These are phyloP conservation scores for Mactra quadrangularis DNA, from an alignment of 1,140 invertebrate genomes.

Conservation along the genomic window DNA sequence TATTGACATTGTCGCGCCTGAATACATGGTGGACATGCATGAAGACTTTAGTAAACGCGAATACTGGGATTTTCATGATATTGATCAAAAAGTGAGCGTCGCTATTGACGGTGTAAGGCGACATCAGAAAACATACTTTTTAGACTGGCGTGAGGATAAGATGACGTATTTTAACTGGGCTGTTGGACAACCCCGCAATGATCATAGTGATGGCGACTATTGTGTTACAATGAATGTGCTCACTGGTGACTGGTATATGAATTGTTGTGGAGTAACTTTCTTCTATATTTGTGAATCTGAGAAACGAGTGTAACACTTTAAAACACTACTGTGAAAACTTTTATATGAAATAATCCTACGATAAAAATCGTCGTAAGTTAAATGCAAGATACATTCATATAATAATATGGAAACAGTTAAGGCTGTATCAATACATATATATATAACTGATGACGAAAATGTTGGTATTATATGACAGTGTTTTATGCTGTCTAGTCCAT, in stretches of 20 bases:
- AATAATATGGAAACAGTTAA: no score
- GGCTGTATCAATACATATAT: no score
- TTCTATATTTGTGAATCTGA: constrained; percentile 46
- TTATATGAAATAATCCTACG: no score
- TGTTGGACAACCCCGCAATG: constrained; percentile 36
- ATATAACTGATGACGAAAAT: no score
- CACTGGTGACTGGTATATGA: constrained; percentile 49
- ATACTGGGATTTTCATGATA: constrained; percentile 54
- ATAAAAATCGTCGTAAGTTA: no score
- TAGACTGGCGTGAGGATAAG: constrained; percentile 23
- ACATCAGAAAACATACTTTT: constrained; percentile 12
- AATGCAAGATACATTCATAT: no score
- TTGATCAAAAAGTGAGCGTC: constrained; percentile 43
- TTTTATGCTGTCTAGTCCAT: no score
- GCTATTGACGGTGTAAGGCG: constrained; percentile 40
- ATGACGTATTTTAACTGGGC: constrained; percentile 61
- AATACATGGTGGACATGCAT: constrained; percentile 50
- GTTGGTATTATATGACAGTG: no score
- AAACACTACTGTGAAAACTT: no score
- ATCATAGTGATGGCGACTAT: constrained; percentile 45
- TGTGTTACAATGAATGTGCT: constrained; percentile 55
- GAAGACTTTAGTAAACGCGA: constrained; percentile 57
- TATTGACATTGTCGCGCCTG: constrained; percentile 24
- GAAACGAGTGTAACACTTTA: background rate
- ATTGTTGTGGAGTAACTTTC: constrained; percentile 48